Evolutionary conservation across 2,888 invertebrate genomes (phyloP), one percentile per base, ranked within the genome.

Genomic region (Macrophya alboannulata): DNA sequence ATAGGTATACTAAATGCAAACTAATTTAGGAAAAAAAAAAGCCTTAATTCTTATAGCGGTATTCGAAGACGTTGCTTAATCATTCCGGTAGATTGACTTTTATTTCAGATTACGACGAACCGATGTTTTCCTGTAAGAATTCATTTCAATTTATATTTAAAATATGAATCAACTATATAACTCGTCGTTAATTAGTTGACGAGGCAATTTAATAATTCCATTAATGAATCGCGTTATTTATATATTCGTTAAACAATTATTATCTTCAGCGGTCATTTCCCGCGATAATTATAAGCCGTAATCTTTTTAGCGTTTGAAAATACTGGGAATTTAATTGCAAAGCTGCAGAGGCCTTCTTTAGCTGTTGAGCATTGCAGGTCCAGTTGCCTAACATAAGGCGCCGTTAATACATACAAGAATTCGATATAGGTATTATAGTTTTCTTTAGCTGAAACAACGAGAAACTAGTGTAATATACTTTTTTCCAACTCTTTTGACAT

Each of bases 241-340:
- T 17, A 55, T 55, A 55, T 55, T 55, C 55, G n/a, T 8, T 1
- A 6, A n/a, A 55, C n/a, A 8, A 55, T n/a, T 8, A 51, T 51
- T 51, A 17, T 17, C 4, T 17, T 15, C n/a, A 1, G n/a, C 17
- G 5, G 5, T 17, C 6, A n/a, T n/a, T n/a, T 8, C n/a, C 55
- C 55, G 6, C n/a, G 55, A 55, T 55, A n/a, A 55, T n/a, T n/a
- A 55, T n/a, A 55, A n/a, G 55, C 55, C n/a, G 55, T 55, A 55
- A 55, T 55, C n/a, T 55, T n/a, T 55, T n/a, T 62, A 12, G 62
- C 0, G 21, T 62, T 21, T 21, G 62, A 62, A 55, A 55, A 55
- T n/a, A 55, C n/a, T n/a, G 8, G n/a, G n/a, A n/a, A 55, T 55
- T 12, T 8, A 55, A n/a, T 55, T 2, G 2, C n/a, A 55, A 1